Conservation (phyloP, 2,113 vertebrate species). For the Chiloscyllium plagiosum region DNA sequence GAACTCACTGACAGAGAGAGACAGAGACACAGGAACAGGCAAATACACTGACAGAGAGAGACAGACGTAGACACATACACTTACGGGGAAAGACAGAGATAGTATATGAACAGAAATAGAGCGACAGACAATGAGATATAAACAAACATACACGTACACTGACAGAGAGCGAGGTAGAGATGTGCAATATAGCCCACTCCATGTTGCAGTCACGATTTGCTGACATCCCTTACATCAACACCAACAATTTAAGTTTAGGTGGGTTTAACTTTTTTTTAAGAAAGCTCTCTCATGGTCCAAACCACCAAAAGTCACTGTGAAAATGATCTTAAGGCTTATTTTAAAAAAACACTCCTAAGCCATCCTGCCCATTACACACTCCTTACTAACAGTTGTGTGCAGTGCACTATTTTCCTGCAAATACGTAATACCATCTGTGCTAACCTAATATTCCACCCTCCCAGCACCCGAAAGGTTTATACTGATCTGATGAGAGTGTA, state of each 20-base stretch:
- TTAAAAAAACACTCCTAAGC: background rate
- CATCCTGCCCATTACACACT: background rate
- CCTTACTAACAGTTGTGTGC: background rate
- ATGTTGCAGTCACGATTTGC: too few species aligned
- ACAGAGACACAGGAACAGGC: too few species aligned
- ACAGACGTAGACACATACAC: too few species aligned
- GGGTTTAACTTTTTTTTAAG: too few species aligned
- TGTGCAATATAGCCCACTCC: background rate
- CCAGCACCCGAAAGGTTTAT: background rate
- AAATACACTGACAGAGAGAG: too few species aligned
- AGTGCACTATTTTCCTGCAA: background rate
- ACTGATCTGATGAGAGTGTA: background rate
- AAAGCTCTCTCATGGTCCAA: background rate
- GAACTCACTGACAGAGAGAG: too few species aligned
- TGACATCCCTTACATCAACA: background rate
- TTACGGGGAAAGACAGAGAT: too few species aligned
- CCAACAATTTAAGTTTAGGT: background rate
- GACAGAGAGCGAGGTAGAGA: background rate
- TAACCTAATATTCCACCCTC: too few species aligned
- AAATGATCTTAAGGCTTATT: background rate
- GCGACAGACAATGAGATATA: slow-evolving; percentile 69
- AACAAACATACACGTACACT: background rate
- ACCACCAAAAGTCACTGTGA: background rate
- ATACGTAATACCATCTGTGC: too few species aligned
- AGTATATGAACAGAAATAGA: slow-evolving; percentile 44